Conservation (phyloP, 2,888 invertebrate species). For the Drosophila macrospina region DNA sequence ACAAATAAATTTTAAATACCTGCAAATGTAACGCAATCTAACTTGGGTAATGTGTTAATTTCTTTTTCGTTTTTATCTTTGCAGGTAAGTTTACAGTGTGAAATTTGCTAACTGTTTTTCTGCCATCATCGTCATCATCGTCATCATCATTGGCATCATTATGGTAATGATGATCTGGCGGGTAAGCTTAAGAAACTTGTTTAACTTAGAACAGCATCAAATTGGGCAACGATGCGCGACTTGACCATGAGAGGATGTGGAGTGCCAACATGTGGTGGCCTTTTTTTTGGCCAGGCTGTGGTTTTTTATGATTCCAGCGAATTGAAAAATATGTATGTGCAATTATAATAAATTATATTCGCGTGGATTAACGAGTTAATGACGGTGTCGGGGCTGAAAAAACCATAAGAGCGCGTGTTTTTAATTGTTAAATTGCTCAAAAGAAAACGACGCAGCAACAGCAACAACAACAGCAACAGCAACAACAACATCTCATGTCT, state of each 20-base stretch:
- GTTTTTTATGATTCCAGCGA: constrained; percentile 65
- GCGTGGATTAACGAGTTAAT: constrained; percentile 80
- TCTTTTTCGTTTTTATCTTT: constrained; percentile 33
- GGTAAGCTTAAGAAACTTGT: constrained; percentile 54
- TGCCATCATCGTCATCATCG: constrained; percentile 22
- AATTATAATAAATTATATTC: constrained; percentile 81
- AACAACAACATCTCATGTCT: constrained; percentile 25
- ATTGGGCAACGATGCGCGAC: constrained; percentile 67
- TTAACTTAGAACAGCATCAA: constrained; percentile 42
- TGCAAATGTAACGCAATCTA: constrained; percentile 22
- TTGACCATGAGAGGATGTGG: constrained; percentile 42
- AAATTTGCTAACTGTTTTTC: constrained; percentile 35
- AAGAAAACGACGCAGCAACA: constrained; percentile 61
- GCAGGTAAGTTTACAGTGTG: constrained; percentile 60
- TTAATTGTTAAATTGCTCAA: constrained; percentile 78
- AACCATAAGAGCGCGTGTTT: constrained; percentile 77
- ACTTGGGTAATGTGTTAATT: constrained; percentile 37
- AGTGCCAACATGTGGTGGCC: constrained; percentile 3
- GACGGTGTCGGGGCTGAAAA: constrained; percentile 62
- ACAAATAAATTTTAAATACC: not conserved
- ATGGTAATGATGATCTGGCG: constrained; percentile 8
- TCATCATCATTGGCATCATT: constrained; percentile 3
- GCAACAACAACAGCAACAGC: not conserved
- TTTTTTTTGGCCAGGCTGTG: constrained; percentile 34
- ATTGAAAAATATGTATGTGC: constrained; percentile 68